These are phyloP conservation scores for Sepiola atlantica DNA, from an alignment of 2,888 invertebrate genomes.

Conservation along the genomic window DNA sequence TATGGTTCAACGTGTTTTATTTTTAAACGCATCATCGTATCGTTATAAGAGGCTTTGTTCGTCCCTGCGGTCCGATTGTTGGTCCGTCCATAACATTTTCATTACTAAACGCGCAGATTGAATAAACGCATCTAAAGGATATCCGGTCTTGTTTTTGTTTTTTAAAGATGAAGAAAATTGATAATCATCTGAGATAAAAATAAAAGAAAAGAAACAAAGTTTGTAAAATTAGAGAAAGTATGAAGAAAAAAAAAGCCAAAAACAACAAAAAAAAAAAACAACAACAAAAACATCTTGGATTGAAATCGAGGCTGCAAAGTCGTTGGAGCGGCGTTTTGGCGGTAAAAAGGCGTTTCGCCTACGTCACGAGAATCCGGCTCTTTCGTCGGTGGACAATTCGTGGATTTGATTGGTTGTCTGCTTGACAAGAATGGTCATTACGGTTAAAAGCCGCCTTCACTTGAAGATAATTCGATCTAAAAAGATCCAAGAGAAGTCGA, in stretches of 20 bases:
- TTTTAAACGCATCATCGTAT: too few relatives aligned
- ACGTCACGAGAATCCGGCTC: background rate
- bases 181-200: background rate
- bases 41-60: too few relatives aligned
- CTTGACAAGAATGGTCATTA: slow-evolving; percentile 32
- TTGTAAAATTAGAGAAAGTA: background rate
- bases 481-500: slow-evolving; percentile 18
- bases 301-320: too few relatives aligned
- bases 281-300: background rate
- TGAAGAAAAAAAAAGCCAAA: background rate
- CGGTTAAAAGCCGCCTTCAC: background rate
- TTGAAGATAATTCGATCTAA: background rate
- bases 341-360: background rate
- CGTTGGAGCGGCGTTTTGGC: background rate
- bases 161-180: background rate
- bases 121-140: too few relatives aligned
- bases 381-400: background rate
- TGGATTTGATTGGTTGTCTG: background rate
- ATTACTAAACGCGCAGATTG: too few relatives aligned
- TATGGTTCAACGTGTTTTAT: background rate
- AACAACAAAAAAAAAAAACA: background rate
- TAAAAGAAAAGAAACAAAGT: background rate
- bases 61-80: too few relatives aligned
- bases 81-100: too few relatives aligned
- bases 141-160: background rate